phyloP scores from a whole-genome alignment of 2,888 invertebrate species.

The Byasa hedistus region DNA sequence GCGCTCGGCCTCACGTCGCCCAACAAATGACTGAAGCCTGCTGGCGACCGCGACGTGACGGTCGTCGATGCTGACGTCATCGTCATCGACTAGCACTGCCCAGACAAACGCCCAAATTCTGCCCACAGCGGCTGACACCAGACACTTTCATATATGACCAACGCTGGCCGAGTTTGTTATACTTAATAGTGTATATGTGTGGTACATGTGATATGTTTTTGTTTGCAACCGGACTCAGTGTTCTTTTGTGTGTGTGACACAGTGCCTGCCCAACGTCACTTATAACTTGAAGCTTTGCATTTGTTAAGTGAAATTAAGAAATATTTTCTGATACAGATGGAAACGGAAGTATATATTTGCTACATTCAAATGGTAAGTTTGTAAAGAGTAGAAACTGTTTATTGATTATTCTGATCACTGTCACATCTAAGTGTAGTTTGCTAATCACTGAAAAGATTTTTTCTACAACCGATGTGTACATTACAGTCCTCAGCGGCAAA shows the following conservation, averaged over 20 bases:
- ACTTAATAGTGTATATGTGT: not conserved
- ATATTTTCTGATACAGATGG: not conserved
- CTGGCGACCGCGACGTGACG: conserved; percentile 20
- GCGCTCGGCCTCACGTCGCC: conserved; percentile 83
- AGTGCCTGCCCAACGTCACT: not conserved
- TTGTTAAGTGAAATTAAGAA: not conserved
- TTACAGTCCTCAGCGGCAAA: not conserved
- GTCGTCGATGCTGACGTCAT: conserved; percentile 31
- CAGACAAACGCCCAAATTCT: not conserved
- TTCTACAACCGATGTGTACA: not conserved
- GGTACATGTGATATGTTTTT: not conserved
- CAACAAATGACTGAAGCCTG: conserved; percentile 59
- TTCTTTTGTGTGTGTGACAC: not conserved
- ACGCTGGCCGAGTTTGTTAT: not conserved
- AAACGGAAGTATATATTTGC: conserved; percentile 1
- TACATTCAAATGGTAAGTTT: not conserved
- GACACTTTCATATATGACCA: not conserved
- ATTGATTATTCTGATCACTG: not conserved
- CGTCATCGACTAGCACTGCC: conserved; percentile 37
- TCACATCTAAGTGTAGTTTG: too few relatives aligned
- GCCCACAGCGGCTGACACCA: not conserved
- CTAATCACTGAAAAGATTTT: not conserved
- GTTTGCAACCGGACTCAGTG: not conserved
- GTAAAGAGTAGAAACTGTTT: not conserved
- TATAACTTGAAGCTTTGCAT: not conserved